Evolutionary conservation across 2,113 vertebrate genomes (phyloP).

Genomic region (Leptocoma aspasia): DNA sequence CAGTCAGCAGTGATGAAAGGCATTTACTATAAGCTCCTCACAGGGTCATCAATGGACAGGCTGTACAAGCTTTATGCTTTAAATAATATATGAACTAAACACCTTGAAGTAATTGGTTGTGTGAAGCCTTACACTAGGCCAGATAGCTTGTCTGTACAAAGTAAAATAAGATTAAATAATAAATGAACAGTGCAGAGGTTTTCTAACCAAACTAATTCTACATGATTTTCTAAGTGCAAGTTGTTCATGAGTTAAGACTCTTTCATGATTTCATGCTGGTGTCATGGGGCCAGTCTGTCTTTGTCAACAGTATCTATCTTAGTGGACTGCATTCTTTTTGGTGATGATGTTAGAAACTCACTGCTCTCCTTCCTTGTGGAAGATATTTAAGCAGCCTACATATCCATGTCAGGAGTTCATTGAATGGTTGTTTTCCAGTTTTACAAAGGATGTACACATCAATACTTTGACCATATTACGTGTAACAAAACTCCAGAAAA

Average conservation of each 20-base stretch:
- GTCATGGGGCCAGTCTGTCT: slow-evolving; percentile 8
- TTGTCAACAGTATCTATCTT: slow-evolving; percentile 45
- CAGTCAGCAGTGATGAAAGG: slow-evolving; percentile 80
- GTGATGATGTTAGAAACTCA: neutral
- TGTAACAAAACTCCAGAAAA: slow-evolving; percentile 30
- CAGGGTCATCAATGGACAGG: slow-evolving; percentile 80
- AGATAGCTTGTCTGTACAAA: slow-evolving; percentile 86
- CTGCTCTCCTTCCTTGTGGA: neutral
- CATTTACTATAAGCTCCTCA: slow-evolving; percentile 73
- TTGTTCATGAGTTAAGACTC: slow-evolving; percentile 1
- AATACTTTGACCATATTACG: neutral
- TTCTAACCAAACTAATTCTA: slow-evolving; percentile 65
- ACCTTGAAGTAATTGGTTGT: slow-evolving; percentile 87
- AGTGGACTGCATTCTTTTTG: neutral
- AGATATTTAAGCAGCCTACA: neutral
- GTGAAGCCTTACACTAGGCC: slow-evolving; percentile 76
- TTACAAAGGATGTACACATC: neutral
- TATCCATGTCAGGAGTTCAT: neutral
- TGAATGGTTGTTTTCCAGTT: neutral
- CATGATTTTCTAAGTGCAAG: slow-evolving; percentile 29
- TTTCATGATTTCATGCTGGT: slow-evolving; percentile 38
- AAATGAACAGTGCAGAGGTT: slow-evolving; percentile 79
- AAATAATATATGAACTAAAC: slow-evolving; percentile 90
- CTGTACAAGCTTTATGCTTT: slow-evolving; percentile 84
- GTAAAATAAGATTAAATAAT: slow-evolving; percentile 90